These are phyloP conservation scores for Camelus dromedarius DNA, from an alignment of 2,113 vertebrate species.

Conservation along the genomic window DNA sequence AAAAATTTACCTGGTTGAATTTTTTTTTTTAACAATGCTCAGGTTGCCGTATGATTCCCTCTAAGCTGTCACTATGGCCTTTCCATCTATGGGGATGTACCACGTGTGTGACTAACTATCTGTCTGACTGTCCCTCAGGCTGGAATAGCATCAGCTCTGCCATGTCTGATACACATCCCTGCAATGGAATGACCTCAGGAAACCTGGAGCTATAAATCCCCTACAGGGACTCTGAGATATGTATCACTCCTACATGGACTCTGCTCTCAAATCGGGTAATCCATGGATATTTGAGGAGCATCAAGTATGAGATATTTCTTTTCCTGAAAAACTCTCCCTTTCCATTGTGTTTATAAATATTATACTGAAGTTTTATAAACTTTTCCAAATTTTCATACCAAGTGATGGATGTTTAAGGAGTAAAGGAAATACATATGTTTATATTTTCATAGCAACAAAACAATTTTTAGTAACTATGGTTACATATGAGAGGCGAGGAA, in stretches of 20 bases:
- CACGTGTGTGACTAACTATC: background rate
- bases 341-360: background rate
- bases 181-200: background rate
- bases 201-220: background rate
- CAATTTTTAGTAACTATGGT: constrained; percentile 40
- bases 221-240: background rate
- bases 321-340: background rate
- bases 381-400: background rate
- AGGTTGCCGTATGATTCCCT: rapidly evolving
- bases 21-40: background rate
- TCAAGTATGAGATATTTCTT: background rate
- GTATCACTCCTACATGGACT: background rate
- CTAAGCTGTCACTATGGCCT: background rate
- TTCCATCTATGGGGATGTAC: background rate
- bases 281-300: background rate
- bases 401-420: background rate
- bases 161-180: background rate
- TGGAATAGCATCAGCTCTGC: background rate
- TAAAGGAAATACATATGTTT: background rate
- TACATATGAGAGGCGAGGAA: constrained; percentile 44
- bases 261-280: background rate
- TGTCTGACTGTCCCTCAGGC: background rate
- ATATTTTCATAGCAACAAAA: constrained; percentile 48
- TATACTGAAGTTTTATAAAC: background rate
- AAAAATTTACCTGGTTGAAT: background rate